Base-by-base conservation (phyloP, 2,797 vertebrate genomes). In the Paedocypris micromegethes region DNA sequence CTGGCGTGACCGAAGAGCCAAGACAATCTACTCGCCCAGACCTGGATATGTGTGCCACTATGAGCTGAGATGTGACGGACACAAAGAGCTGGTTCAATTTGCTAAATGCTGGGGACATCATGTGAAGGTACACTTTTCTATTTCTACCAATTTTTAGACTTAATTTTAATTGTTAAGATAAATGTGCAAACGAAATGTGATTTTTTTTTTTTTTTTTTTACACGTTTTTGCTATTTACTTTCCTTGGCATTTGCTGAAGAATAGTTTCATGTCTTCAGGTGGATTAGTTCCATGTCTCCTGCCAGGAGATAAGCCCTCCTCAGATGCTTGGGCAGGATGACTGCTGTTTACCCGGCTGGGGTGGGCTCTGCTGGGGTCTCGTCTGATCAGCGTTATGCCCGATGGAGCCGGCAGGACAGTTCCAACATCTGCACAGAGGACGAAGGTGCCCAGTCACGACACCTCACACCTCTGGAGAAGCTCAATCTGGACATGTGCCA, bases 401-500 rank as follows among this genome's bases (percentile, higher is more conserved):
- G 82, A 76, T 93, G 93, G 91, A 89, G 89, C 61, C 88, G 80
- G 1, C 90, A 92, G 66, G 92, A 93, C 82, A 95, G 93, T 6
- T 82, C 84, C 0, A 93, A 93, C 71, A 90, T 95, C 40, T 83
- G 90, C 73, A 88, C 87, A 9, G 91, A 90, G 1, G 91, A 90
- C 0, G 91, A 90, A 71, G 92, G 88, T 4, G 86, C 77, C 38
- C 83, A 79, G 43, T 74, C 84, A 9, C 91, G 83, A 64, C 91
- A 82, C 52, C 87, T 95, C 77, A 96, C 93, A 0, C 93, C 95
- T 0, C 89, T 98, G 62, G 94, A 98, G 83, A 93, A 90, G 75
- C 86, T 98, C 68, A 95, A 91, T 62, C 88, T 91, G 78, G 96
- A 97, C 75, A 93, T 98, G 94, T 92, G 93, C 75, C 93, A 93